Evolutionary conservation across 2,888 invertebrate genomes (phyloP), one percentile per base, ranked within the genome.

Genomic region (Cylloceria caligata): DNA sequence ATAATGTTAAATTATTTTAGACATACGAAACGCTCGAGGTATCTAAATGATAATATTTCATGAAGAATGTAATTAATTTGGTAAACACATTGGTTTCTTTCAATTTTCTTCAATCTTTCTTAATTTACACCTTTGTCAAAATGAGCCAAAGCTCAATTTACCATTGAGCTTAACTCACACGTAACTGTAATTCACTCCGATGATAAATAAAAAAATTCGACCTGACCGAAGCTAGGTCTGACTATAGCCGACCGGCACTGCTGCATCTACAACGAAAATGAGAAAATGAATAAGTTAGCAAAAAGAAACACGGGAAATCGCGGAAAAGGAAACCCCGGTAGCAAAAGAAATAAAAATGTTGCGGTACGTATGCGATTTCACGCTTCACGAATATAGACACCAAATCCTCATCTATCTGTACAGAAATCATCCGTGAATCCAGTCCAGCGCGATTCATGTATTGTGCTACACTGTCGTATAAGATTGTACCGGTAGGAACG

Each of bases 361-460:
- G 49, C 76, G 65, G 76, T 64, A 76, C 72, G 76, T 72, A 52
- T 39, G 62, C 76, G 81, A 81, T 81, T 81, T 81, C 67, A 81
- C 81, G 81, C 71, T 81, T 72, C 72, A 19, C 72, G 67, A 72
- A 36, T 27, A 21, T 62, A 67, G 19, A 55, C 62, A 47, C 45
- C 42, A 42, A 76, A 76, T 52, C 60, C 65, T 21, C n/a, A 67
- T 76, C 65, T 49, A 34, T 71, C 60, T 19, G 39, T 36, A 60
- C 30, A 49, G 47, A 67, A 34, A 49, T 19, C 60, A 34, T n/a
- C 3, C 3, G 30, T 1, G 34, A 34, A 45, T 57, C n/a, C n/a
- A n/a, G n/a, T n/a, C n/a, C n/a, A n/a, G n/a, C n/a, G n/a, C n/a
- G n/a, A 36, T 47, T 57, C 13, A 34, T 9, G 9, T 57, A 65